Base-by-base conservation (phyloP, 2,113 vertebrate species). In the Pteruthius melanotis region DNA sequence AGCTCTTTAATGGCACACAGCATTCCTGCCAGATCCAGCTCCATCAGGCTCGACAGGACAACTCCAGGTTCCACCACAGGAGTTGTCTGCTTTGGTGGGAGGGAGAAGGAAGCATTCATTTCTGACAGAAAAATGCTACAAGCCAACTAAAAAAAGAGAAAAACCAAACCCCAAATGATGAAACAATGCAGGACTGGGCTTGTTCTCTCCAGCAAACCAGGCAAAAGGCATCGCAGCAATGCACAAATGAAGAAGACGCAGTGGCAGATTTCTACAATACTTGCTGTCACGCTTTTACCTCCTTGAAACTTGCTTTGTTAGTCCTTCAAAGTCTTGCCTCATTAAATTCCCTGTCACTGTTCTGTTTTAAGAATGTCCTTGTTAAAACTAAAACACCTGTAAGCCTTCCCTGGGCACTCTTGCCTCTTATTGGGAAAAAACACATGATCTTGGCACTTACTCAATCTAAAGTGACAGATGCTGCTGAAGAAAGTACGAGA, bases 301-400 rank as follows among this genome's bases (percentile, higher is more conserved):
- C 93, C 88, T 96, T 86, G 68, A 91, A 88, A 88, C 47, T 63
- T 44, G 42, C 45, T 94, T 66, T 90, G 75, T 64, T 79, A 94
- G 93, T 71, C 93, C 86, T 95, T 96, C 76, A 81, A 4, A 97
- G 74, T 49, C 82, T 54, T 75, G 21, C 81, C 88, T 96, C 88
- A 87, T 94, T 96, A 92, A 93, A 92, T 64, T 90, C 76, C 37
- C 61, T 16, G 40, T 28, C 88, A 78, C 90, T 75, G 90, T 93
- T 92, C 94, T 13, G 75, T 72, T 96, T 94, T 90, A 89, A 81
- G 90, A 87, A 92, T 50, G 94, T 61, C 94, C 89, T 96, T 93
- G 86, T 90, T 95, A 93, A 74, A 96, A 90, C 44, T 77, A 64
- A 95, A 86, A 70, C 95, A 95, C 92, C 93, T 95, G 92, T 89